Conservation (phyloP, 2,113 vertebrate species). For the Pongo abelii region DNA sequence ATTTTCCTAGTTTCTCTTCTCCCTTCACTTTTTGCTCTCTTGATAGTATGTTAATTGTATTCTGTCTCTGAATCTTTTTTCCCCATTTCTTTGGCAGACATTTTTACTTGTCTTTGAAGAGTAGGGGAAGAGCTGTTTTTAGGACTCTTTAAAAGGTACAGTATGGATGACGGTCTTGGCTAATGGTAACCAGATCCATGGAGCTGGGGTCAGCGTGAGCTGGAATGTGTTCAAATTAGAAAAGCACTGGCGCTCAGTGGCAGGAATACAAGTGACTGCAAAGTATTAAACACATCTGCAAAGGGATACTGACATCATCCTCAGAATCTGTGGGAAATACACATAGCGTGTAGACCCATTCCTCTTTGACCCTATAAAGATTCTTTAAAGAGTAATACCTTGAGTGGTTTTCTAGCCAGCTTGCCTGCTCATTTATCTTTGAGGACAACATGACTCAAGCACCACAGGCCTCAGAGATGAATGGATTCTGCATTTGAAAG, state of each 20-base stretch:
- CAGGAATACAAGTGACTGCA: slow-evolving; percentile 44
- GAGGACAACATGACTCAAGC: slow-evolving; percentile 17
- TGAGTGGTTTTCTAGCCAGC: not conserved
- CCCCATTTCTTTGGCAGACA: slow-evolving; percentile 11
- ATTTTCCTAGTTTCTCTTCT: not conserved
- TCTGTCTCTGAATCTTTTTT: not conserved
- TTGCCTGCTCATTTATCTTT: slow-evolving; percentile 62
- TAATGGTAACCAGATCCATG: slow-evolving; percentile 13
- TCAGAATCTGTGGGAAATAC: slow-evolving; percentile 46
- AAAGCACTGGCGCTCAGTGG: not conserved
- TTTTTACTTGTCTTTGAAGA: slow-evolving; percentile 46
- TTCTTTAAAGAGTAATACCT: slow-evolving; percentile 55
- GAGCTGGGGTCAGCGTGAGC: not conserved
- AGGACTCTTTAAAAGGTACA: not conserved
- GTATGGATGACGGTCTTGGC: not conserved
- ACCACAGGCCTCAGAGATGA: not conserved
- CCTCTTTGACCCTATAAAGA: slow-evolving; percentile 52
- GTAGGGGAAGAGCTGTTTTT: slow-evolving; percentile 42
- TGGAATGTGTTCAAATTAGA: slow-evolving; percentile 46
- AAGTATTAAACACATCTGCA: slow-evolving; percentile 64
- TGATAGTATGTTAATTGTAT: not conserved
- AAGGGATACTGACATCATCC: slow-evolving; percentile 45
- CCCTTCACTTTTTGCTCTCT: not conserved
- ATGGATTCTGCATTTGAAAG: not conserved
- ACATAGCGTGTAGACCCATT: slow-evolving; percentile 24